These are phyloP conservation scores for Ophioderma brevispina DNA, from an alignment of 35 echinoderm and acorn worm genomes.

Conservation along the genomic window DNA sequence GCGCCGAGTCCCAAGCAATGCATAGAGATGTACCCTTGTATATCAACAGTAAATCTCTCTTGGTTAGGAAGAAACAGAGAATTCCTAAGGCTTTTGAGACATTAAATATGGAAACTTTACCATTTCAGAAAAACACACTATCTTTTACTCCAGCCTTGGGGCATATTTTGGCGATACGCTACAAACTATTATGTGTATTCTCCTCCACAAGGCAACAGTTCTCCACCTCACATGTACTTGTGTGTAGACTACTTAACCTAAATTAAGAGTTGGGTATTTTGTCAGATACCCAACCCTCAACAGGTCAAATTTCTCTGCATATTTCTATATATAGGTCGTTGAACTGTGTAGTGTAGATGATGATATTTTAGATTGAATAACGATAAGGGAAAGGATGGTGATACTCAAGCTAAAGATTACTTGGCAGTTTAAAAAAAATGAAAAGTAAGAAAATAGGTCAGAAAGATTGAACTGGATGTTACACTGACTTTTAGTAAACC, in stretches of 20 bases:
- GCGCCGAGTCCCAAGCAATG: neutral
- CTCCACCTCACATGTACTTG: no score
- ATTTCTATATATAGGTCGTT: neutral
- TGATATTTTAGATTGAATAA: neutral
- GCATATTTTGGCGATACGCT: neutral
- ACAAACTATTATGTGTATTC: neutral
- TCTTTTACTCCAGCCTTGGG: neutral
- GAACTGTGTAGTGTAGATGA: neutral
- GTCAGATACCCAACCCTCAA: neutral
- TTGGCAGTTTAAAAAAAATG: neutral
- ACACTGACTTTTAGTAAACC: neutral
- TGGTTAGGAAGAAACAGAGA: neutral
- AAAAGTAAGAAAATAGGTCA: conserved; percentile 15
- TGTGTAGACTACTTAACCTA: neutral
- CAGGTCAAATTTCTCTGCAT: neutral
- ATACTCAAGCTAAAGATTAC: neutral
- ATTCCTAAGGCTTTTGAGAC: neutral
- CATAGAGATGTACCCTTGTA: neutral
- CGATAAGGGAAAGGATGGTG: neutral
- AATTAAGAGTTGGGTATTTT: neutral
- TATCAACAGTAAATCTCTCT: neutral
- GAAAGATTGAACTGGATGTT: neutral
- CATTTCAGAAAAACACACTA: conserved; percentile 14
- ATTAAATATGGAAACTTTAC: conserved; percentile 15
- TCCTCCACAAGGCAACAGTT: neutral